Percentiles rank a stretch among this genome's conserved stretches.
Conservation (phyloP, 2,113 vertebrate genomes). For the Amblyornis subalaris region DNA sequence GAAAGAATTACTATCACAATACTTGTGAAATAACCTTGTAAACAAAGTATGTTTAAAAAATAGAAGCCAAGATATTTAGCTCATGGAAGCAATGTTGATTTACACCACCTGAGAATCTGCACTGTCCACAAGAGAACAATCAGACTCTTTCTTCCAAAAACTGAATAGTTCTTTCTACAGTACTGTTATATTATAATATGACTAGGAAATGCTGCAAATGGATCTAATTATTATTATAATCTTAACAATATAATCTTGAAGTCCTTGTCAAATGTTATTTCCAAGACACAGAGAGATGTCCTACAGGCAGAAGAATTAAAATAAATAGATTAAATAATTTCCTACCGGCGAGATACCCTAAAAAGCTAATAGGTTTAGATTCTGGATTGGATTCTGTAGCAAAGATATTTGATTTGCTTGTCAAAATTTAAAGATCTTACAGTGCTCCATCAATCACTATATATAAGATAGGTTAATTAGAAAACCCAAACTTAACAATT, state of each 20-base stretch:
- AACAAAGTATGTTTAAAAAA: not conserved
- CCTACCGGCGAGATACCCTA: constrained; percentile 59
- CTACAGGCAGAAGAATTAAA: constrained; percentile 69
- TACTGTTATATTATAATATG: constrained; percentile 48
- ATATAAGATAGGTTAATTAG: not conserved
- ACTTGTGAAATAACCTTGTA: not conserved
- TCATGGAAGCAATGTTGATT: not conserved
- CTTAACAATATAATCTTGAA: constrained; percentile 58
- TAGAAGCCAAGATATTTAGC: not conserved
- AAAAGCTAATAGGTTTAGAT: constrained; percentile 68
- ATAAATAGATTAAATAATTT: constrained; percentile 75
- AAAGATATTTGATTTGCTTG: constrained; percentile 62
- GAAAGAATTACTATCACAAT: not conserved
- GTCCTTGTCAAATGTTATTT: constrained; percentile 68
- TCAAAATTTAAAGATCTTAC: constrained; percentile 41
- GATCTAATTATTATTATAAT: constrained; percentile 67
- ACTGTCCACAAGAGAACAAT: not conserved
- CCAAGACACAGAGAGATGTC: constrained; percentile 64
- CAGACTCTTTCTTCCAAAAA: not conserved
- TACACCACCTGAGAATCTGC: constrained; percentile 1
- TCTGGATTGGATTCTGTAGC: constrained; percentile 49
- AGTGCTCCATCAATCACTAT: constrained; percentile 29
- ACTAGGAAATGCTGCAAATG: constrained; percentile 65
- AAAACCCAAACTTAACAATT: not conserved
- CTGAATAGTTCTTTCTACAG: constrained; percentile 12